Conservation (phyloP, 2,113 vertebrate species). For the Catharus bicknelli region DNA sequence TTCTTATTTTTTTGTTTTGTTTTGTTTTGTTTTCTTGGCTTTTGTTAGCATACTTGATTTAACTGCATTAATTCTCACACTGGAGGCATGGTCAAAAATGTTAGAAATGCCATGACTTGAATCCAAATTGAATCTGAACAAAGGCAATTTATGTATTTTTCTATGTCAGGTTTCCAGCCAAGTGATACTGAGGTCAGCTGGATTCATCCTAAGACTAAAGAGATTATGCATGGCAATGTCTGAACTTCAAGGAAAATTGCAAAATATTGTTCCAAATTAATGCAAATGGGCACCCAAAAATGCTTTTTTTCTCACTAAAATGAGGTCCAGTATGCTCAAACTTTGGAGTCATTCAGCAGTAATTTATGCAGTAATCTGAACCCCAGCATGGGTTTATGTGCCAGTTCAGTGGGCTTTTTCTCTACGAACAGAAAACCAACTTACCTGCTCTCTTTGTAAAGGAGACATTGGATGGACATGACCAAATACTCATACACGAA, state of each 20-base stretch:
- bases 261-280: background rate
- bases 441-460: background rate
- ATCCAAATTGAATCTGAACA: background rate
- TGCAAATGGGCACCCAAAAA: rapidly evolving
- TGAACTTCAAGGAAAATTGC: background rate
- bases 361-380: background rate
- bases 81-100: background rate
- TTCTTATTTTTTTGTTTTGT: background rate
- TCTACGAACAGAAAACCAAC: background rate
- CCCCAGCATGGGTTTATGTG: background rate
- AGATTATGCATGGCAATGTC: background rate
- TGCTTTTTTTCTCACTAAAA: background rate
- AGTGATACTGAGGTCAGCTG: background rate
- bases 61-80: background rate
- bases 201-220: background rate
- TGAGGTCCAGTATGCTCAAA: background rate
- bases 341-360: background rate
- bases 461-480: background rate
- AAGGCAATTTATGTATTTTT: background rate
- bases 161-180: background rate
- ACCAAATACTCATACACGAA: background rate
- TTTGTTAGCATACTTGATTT: background rate
- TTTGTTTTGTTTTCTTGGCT: background rate
- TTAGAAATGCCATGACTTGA: background rate
- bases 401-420: background rate